Base-by-base conservation (phyloP, 1,140 invertebrate genomes). In the Heliconius nattereri region DNA sequence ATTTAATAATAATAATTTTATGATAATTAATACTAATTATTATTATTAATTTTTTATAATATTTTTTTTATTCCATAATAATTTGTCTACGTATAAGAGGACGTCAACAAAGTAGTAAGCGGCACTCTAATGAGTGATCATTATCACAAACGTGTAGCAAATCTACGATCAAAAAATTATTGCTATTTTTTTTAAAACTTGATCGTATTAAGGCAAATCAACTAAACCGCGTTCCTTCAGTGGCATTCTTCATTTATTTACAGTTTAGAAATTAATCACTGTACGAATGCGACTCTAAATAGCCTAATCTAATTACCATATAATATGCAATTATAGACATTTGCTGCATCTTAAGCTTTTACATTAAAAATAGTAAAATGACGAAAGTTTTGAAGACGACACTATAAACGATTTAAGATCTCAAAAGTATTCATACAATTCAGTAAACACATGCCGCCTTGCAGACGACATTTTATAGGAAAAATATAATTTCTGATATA, bases 401-500 rank as follows among this genome's bases (percentile, higher is more conserved):
- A 81, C 85, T 84, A 86, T 88, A 90, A 86, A 89, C 84, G 85
- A 87, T 86, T 88, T 89, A 85, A 89, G 83, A 89, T 91, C 85
- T 89, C 87, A 90, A 93, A 92, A 91, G 83, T 93, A 90, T 72
- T 80, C 85, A 71, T 85, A 66, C 60, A 66, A 85, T 85, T 79
- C 85, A 83, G 86, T 87, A 89, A 89, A 90, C 82, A 81, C 81
- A 82, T 82, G 86, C 84, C 86, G 85, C 91, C 90, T 91, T 89
- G 84, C 78, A 94, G 91, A 88, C 85, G 86, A 87, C 88, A 89
- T 87, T 80, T 82, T 75, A 89, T 91, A 92, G 88, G 89, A 91
- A 92, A 92, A 93, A 93, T 93, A 93, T 90, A 91, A 87, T 85
- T 92, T 89, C 85, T 90, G 89, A 89, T 90, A 66, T 94, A 94